Conservation (phyloP, 2,113 vertebrate species). For the Leucosticte australis region DNA sequence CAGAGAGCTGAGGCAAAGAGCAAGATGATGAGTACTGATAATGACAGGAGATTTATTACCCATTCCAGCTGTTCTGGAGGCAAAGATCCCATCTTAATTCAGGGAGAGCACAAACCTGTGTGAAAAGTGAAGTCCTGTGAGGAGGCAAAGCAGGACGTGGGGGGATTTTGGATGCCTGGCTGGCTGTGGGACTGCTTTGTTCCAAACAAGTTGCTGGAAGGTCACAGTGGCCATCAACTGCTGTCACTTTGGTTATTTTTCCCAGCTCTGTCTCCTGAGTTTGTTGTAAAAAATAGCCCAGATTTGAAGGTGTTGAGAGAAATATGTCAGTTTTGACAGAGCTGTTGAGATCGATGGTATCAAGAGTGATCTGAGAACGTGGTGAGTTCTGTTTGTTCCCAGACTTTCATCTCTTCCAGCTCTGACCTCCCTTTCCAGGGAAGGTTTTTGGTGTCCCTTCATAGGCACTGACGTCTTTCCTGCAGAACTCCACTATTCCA, state of each 20-base stretch:
- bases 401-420: background rate
- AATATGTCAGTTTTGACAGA: background rate
- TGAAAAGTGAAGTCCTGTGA: background rate
- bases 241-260: background rate
- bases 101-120: background rate
- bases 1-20: background rate
- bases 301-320: background rate
- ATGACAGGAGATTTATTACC: background rate
- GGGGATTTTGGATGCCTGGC: background rate
- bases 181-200: background rate
- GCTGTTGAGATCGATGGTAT: background rate
- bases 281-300: background rate
- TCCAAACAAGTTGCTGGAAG: background rate
- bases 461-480: background rate
- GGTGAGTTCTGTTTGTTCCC: background rate
- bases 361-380: background rate
- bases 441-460: background rate
- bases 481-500: background rate
- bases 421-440: background rate
- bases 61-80: background rate
- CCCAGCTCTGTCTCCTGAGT: background rate
- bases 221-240: background rate
- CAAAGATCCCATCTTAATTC: background rate
- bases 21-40: background rate
- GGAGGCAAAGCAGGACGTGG: background rate